Percentiles rank a stretch among this genome's conserved stretches.
Evolutionary conservation across 2,888 invertebrate species (phyloP).

Genomic region (Octonoba sinensis): DNA sequence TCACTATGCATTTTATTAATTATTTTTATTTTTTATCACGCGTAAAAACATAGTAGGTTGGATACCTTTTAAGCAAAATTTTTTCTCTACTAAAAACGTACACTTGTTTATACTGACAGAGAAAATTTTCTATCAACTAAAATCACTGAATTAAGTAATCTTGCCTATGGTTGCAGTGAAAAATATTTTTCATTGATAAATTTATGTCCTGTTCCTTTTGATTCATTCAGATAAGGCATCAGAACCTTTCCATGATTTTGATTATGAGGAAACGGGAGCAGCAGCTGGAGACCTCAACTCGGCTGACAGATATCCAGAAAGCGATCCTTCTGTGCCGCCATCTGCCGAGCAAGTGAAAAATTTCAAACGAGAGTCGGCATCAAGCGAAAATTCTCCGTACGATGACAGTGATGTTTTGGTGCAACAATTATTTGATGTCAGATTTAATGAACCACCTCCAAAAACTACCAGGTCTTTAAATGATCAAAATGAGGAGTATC

Average conservation of each 20-base stretch:
- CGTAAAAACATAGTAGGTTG: too few relatives aligned
- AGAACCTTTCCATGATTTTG: conserved; percentile 33
- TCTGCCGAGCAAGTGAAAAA: conserved; percentile 38
- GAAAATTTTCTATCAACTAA: too few relatives aligned
- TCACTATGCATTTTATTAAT: too few relatives aligned
- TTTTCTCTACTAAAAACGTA: too few relatives aligned
- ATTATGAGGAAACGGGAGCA: conserved; percentile 57
- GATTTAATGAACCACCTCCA: conserved; percentile 11
- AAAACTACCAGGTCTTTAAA: conserved; percentile 30
- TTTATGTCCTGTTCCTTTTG: neutral
- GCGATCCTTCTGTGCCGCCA: conserved; percentile 49
- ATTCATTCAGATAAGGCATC: conserved; percentile 7
- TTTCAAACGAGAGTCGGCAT: conserved; percentile 5
- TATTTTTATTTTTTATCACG: too few relatives aligned
- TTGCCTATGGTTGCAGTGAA: too few relatives aligned
- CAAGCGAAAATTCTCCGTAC: conserved; percentile 20
- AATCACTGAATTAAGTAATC: too few relatives aligned
- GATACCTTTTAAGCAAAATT: too few relatives aligned
- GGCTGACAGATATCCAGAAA: conserved; percentile 9
- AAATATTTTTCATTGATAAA: too few relatives aligned
- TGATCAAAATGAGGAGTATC: conserved; percentile 15
- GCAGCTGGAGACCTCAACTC: conserved; percentile 48
- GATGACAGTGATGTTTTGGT: conserved; percentile 43
- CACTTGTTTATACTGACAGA: too few relatives aligned
- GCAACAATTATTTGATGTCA: conserved; percentile 34